Percentiles rank a stretch among this genome's conserved stretches.
Conservation (phyloP, 2,113 vertebrate species). For the Myiagra hebetior region DNA sequence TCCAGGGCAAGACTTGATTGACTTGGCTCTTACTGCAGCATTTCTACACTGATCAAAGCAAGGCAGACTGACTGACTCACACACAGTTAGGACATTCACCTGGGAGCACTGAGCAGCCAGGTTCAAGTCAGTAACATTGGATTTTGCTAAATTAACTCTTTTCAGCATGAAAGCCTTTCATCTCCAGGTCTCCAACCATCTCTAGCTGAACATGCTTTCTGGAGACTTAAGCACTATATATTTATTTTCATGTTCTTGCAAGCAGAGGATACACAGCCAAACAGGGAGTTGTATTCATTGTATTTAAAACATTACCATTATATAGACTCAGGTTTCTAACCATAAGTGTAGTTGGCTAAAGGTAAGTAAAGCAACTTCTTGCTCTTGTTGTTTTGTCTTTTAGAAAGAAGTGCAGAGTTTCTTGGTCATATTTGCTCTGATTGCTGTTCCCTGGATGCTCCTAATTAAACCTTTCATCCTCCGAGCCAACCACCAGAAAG, state of each 20-base stretch:
- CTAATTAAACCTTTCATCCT: slow-evolving; percentile 81
- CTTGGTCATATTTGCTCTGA: slow-evolving; percentile 78
- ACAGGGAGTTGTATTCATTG: background rate
- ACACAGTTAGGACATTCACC: background rate
- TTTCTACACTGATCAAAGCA: background rate
- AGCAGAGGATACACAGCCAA: background rate
- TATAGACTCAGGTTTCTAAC: background rate
- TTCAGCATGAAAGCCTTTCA: background rate
- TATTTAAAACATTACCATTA: background rate
- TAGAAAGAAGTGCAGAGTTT: slow-evolving; percentile 80
- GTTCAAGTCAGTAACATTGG: background rate
- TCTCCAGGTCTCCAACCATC: background rate
- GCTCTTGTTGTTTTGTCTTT: background rate
- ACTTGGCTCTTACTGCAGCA: background rate
- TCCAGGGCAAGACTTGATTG: background rate
- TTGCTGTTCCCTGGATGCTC: slow-evolving; percentile 83
- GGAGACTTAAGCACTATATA: background rate
- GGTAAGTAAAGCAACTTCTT: background rate
- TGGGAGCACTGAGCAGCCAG: background rate
- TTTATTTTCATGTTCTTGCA: background rate
- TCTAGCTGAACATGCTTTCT: background rate
- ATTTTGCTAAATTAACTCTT: background rate
- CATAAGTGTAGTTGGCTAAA: background rate
- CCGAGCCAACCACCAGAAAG: slow-evolving; percentile 68
- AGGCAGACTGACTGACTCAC: background rate